Evolutionary conservation across 2,797 vertebrate genomes (phyloP), one percentile per base, ranked within the genome.

Genomic region (Cirrhinus molitorella): DNA sequence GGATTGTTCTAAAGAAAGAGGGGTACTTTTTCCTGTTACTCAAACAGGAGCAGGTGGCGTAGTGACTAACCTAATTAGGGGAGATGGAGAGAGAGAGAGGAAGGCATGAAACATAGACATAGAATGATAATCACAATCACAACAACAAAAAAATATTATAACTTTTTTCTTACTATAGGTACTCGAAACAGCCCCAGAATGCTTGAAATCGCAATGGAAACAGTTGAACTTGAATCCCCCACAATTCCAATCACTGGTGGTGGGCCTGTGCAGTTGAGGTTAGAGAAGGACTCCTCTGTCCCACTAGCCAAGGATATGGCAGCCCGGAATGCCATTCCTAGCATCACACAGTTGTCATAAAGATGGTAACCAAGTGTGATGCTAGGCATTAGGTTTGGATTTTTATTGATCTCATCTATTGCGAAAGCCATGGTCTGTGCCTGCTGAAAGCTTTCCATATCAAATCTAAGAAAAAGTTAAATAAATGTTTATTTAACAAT

Each of bases 321-420:
- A 31, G 92, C 93, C 31, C 93, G 90, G 85, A 95, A 91, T 53
- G 92, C 93, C 74, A 91, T 87, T 0, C 86, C 86, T 57, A 93
- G 91, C 75, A 91, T 91, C 28, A 88, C 89, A 76, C 94, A 95
- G 88, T 94, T 94, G 57, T 95, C 93, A 83, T 92, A 95, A 12
- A 95, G 79, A 81, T 88, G 89, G 76, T 94, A 95, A 80, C 94
- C 94, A 23, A 95, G 89, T n/a, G 91, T 94, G 78, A 94, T 75
- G 72, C 94, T 93, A 3, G 93, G 92, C 2, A 95, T 89, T 28
- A 95, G 72, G 14, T 88, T 76, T 0, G 88, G 59, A 85, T 92
- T 92, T 45, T 74, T 92, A 90, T 95, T 95, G 81, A 94, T 93
- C 81, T 94, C 92, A 40, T 94, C 87, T 45, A 94, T 88, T 21